phyloP scores from a whole-genome alignment of 37 sponge, comb jelly and placozoan genomes.

The Axinella damicornis region DNA sequence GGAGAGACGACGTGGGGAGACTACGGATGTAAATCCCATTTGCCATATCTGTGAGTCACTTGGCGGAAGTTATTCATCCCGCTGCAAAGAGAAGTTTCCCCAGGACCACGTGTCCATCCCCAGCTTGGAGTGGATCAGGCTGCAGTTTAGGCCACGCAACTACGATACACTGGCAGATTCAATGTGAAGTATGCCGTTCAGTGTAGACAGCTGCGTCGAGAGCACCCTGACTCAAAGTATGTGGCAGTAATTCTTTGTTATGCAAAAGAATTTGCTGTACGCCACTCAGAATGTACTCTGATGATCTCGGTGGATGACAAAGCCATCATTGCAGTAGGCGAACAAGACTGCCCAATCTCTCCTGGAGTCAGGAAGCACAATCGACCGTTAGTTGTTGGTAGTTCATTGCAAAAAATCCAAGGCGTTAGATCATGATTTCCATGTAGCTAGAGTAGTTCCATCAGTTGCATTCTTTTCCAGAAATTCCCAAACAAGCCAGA shows the following conservation, averaged over 20 bases:
- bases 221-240: conserved; percentile 30
- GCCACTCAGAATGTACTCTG: background rate
- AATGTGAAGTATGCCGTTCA: conserved; percentile 48
- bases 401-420: background rate
- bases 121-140: conserved; percentile 35
- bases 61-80: conserved; percentile 21
- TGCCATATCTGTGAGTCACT: conserved; percentile 38
- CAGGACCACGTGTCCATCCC: conserved; percentile 6
- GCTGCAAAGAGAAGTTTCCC: conserved; percentile 10
- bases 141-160: conserved; percentile 38
- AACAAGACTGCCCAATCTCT: conserved; percentile 11
- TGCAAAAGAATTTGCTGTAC: conserved; percentile 1
- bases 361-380: conserved; percentile 34
- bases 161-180: conserved; percentile 50
- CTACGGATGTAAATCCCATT: conserved; percentile 30
- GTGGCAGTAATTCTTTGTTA: background rate
- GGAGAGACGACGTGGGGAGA: conserved; percentile 41
- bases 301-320: conserved; percentile 41
- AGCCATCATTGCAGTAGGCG: conserved; percentile 43
- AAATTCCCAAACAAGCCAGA: conserved; percentile 2
- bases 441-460: conserved; percentile 19
- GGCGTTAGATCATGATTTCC: conserved; percentile 55
- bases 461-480: conserved; percentile 32
- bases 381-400: background rate
- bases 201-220: conserved; percentile 20